Conservation (phyloP, 2,113 vertebrate species). For the Crotalus tigris region DNA sequence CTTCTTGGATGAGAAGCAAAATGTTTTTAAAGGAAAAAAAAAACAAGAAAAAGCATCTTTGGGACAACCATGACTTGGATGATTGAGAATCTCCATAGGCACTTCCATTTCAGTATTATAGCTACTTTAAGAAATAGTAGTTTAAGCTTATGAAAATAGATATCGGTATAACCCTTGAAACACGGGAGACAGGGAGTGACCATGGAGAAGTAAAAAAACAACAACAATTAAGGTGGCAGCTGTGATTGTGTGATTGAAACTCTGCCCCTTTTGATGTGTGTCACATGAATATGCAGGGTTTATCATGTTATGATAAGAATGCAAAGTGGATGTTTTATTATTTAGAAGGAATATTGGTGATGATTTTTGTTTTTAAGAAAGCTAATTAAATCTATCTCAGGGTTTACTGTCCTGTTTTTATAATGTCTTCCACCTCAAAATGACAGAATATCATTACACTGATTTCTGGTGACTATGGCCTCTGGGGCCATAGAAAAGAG, state of each 20-base stretch:
- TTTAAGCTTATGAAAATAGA: background rate
- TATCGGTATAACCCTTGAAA: background rate
- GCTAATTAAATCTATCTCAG: background rate
- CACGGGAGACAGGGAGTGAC: background rate
- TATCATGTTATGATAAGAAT: background rate
- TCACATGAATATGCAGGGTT: background rate
- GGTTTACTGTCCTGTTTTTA: background rate
- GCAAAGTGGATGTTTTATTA: background rate
- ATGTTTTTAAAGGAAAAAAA: background rate
- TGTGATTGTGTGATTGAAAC: background rate
- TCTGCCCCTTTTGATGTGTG: background rate
- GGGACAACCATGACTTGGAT: background rate
- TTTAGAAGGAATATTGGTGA: background rate
- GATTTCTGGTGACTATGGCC: background rate
- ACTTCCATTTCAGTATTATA: background rate
- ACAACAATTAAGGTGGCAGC: background rate
- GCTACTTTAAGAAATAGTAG: background rate
- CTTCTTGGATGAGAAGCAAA: background rate
- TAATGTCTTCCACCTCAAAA: background rate
- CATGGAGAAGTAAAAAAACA: background rate
- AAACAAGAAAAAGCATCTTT: background rate
- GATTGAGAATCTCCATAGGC: background rate
- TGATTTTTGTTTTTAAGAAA: background rate
- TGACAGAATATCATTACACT: background rate
- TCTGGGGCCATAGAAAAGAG: background rate